phyloP scores from a whole-genome alignment of 2,888 invertebrate species.

The Pristionchus fissidentatus region DNA sequence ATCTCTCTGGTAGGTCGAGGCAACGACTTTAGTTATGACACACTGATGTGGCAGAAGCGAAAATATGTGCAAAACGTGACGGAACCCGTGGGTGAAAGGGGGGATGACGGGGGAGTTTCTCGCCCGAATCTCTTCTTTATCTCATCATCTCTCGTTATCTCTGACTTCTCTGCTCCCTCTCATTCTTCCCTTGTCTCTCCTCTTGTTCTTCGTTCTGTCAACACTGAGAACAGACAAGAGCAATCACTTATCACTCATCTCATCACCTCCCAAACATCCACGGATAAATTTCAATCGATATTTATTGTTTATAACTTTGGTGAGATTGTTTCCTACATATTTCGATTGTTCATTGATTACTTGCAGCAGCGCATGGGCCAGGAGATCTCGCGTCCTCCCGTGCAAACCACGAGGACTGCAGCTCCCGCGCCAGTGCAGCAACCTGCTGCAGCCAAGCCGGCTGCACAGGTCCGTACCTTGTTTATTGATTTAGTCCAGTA shows the following conservation, averaged over 20 bases:
- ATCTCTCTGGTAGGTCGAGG: slow-evolving; percentile 28
- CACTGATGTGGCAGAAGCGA: neutral
- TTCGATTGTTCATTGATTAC: neutral
- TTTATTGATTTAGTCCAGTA: neutral
- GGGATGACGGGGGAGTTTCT: too few relatives aligned
- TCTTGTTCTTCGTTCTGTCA: slow-evolving; percentile 39
- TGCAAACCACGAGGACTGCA: slow-evolving; percentile 14
- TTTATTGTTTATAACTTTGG: neutral
- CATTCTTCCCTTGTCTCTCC: slow-evolving; percentile 14
- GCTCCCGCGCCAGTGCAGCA: neutral
- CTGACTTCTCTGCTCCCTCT: neutral
- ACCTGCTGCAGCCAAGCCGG: neutral
- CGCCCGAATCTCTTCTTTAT: neutral
- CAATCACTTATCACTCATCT: slow-evolving; percentile 42
- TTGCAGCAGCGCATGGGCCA: slow-evolving; percentile 42
- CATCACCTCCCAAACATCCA: slow-evolving; percentile 37
- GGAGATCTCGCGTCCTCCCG: slow-evolving; percentile 23
- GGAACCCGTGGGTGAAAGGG: neutral
- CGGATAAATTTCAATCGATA: slow-evolving; percentile 41
- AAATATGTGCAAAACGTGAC: slow-evolving; percentile 1
- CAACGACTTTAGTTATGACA: neutral
- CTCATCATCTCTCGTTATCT: slow-evolving; percentile 18
- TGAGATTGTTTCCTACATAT: neutral
- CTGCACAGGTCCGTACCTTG: slow-evolving; percentile 17
- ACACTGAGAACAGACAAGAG: neutral